These are phyloP conservation scores for Agrypnia vestita DNA, from an alignment of 1,140 invertebrate genomes.

Conservation along the genomic window DNA sequence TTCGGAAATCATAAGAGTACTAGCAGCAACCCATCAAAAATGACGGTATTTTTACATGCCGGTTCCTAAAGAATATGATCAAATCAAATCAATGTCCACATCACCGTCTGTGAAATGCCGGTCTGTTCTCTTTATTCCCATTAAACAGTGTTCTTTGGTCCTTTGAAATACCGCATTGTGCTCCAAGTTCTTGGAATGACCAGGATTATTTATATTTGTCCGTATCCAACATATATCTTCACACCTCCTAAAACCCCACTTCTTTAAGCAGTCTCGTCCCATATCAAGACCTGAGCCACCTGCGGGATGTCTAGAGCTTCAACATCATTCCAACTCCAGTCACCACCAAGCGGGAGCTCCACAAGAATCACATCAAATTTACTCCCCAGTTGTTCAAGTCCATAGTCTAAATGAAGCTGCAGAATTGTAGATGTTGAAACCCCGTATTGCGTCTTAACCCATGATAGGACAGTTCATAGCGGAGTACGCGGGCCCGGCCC, in stretches of 20 bases:
- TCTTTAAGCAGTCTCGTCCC: conserved; percentile 94
- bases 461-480: too few species aligned
- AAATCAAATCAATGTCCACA: conserved; percentile 98
- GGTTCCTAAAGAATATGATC: too few species aligned
- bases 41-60: too few species aligned
- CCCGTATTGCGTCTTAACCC: too few species aligned
- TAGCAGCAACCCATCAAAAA: too few species aligned
- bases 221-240: conserved; percentile 99
- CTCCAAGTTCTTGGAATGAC: conserved; percentile 93
- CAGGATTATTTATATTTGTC: conserved; percentile 95
- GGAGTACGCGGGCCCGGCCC: too few species aligned
- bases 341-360: conserved; percentile 96
- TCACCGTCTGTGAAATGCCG: conserved; percentile 96
- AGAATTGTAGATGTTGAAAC: too few species aligned
- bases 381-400: conserved; percentile 88
- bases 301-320: conserved; percentile 93
- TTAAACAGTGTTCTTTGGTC: conserved; percentile 98
- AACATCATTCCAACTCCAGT: conserved; percentile 98
- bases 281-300: conserved; percentile 89
- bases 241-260: conserved; percentile 97
- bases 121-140: conserved; percentile 99
- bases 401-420: too few species aligned
- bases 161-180: conserved; percentile 93
- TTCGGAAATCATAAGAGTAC: too few species aligned
- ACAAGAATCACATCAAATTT: conserved; percentile 98